These are phyloP conservation scores for Cepaea hortensis DNA, from an alignment of 2,888 invertebrate species.

Conservation along the genomic window DNA sequence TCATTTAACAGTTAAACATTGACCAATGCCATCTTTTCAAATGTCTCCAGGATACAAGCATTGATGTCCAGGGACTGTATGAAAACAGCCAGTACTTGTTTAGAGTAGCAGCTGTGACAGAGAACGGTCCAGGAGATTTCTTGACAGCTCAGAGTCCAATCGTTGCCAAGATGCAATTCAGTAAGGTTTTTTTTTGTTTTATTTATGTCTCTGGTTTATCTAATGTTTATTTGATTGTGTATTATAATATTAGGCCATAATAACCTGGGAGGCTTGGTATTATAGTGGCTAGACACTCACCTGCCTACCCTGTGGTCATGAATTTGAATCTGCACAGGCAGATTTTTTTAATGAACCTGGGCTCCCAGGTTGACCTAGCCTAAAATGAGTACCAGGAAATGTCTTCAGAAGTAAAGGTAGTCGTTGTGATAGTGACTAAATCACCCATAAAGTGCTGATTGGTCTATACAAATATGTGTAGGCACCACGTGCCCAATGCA, in stretches of 20 bases:
- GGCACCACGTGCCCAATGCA: too few relatives aligned
- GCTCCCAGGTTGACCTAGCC: too few relatives aligned
- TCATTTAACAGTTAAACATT: too few relatives aligned
- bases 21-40: neutral
- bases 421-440: too few relatives aligned
- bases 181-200: slow-evolving; percentile 68
- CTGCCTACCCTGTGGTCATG: too few relatives aligned
- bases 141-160: slow-evolving; percentile 92
- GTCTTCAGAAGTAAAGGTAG: too few relatives aligned
- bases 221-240: neutral
- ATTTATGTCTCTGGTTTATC: neutral
- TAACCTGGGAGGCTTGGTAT: neutral
- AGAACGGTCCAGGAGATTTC: slow-evolving; percentile 89
- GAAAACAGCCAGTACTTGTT: slow-evolving; percentile 98
- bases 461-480: too few relatives aligned
- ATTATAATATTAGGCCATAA: neutral
- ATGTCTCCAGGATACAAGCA: slow-evolving; percentile 87
- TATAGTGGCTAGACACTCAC: too few relatives aligned
- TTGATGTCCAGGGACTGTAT: slow-evolving; percentile 93
- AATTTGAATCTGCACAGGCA: too few relatives aligned
- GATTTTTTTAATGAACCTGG: too few relatives aligned
- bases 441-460: too few relatives aligned
- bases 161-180: slow-evolving; percentile 89
- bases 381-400: too few relatives aligned
- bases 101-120: slow-evolving; percentile 97